Evolutionary conservation across 2,113 vertebrate species (phyloP).

Genomic region (Suricata suricatta): DNA sequence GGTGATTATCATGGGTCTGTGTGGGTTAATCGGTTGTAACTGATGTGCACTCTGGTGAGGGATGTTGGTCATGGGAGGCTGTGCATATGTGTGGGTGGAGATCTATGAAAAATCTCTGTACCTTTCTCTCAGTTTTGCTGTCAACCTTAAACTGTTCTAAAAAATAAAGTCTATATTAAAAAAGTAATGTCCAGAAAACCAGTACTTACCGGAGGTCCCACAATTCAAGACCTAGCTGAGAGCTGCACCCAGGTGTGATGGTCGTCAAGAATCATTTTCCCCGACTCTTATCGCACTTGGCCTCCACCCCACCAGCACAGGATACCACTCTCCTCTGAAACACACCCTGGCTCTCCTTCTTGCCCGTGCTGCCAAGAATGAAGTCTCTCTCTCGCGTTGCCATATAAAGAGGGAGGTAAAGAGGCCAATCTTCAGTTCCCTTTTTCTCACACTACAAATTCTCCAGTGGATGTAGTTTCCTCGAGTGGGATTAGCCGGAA

Average conservation of each 20-base stretch:
- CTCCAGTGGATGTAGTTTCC: background rate
- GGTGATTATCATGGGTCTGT: background rate
- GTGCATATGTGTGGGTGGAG: background rate
- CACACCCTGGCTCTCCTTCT: background rate
- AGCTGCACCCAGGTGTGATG: background rate
- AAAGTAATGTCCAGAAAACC: background rate
- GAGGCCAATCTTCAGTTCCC: background rate
- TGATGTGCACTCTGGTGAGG: background rate
- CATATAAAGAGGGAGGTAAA: background rate
- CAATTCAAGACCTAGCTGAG: background rate
- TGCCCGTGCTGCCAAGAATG: background rate
- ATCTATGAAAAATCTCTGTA: no score
- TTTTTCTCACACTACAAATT: background rate
- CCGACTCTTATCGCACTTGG: background rate
- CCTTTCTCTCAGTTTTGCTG: background rate
- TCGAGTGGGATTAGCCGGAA: background rate
- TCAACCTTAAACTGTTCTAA: background rate
- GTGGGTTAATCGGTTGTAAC: background rate
- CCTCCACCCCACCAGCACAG: background rate
- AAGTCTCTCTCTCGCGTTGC: background rate
- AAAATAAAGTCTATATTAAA: background rate
- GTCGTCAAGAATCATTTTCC: background rate
- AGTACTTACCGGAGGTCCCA: background rate
- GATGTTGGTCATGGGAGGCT: background rate
- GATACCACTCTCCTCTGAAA: background rate